Base-by-base conservation (phyloP, 2,888 invertebrate genomes). In the Cabera pusaria region DNA sequence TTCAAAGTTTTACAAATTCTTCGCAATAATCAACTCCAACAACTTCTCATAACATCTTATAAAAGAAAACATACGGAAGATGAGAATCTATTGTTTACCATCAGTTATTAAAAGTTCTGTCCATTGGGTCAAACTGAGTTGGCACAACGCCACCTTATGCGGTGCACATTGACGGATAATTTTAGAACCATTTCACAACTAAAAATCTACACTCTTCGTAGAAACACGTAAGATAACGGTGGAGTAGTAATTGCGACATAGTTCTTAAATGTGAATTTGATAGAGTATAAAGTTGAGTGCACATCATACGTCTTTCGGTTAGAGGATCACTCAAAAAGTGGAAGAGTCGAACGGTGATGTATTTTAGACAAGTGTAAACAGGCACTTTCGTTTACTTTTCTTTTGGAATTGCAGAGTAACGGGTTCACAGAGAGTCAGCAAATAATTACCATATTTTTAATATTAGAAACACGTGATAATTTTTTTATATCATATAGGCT, bases 301-400 rank as follows among this genome's bases (percentile, higher is more conserved):
- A 18, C 24, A 24, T 11, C 25, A 25, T 6, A 22, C 11, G 28
- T 37, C 29, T 16, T 7, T 29, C 18, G 7, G 20, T 25, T 16
- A 28, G 19, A 22, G 19, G 23, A 37, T 25, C 37, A 25, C 20
- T 29, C 29, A 37, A 20, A 7, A 36, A 37, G 7, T 21, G 21
- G 3, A 16, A 17, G 6, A 27, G 29, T 29, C 17, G 14, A 19
- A 14, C 21, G 3, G 5, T 37, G 29, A 31, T 25, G 25, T 11
- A 25, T 31, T 31, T 28, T 20, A 7, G 14, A 20, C 2, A 4
- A 8, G n/a, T 8, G 31, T 37, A 37, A 37, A 37, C 37, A 33
- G 24, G 23, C 29, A 37, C 25, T 25, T 37, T 25, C 5, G 6
- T 37, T 20, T 37, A 20, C 7, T 25, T 28, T 28, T 28, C 27